phyloP scores from a whole-genome alignment of 2,113 vertebrate species.

The Eleginops maclovinus region DNA sequence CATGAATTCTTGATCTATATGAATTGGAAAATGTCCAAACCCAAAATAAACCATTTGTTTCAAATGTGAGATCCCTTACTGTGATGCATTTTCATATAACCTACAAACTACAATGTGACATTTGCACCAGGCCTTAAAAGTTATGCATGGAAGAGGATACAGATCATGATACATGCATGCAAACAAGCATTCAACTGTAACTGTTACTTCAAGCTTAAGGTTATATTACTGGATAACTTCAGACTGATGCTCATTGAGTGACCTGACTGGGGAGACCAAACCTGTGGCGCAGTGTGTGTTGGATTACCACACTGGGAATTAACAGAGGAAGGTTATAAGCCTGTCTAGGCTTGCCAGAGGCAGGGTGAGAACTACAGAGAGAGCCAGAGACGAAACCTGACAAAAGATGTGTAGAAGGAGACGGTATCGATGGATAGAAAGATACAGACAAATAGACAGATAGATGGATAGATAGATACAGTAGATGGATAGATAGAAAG shows the following conservation, averaged over 20 bases:
- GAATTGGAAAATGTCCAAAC: background rate
- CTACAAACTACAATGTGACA: background rate
- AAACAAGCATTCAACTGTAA: background rate
- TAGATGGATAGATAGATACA: conserved; percentile 1
- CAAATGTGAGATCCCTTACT: background rate
- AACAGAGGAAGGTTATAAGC: conserved; percentile 48
- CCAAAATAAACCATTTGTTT: background rate
- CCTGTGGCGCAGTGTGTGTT: conserved; percentile 47
- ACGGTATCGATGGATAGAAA: background rate
- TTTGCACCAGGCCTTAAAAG: background rate
- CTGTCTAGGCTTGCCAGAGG: conserved; percentile 55
- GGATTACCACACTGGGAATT: conserved; percentile 63
- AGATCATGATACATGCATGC: background rate
- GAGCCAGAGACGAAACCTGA: conserved; percentile 13
- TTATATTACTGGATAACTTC: conserved; percentile 5
- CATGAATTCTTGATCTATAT: background rate
- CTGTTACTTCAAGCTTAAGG: conserved; percentile 13
- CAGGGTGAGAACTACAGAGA: conserved; percentile 35
- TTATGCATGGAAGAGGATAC: background rate
- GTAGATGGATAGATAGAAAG: conserved; percentile 7
- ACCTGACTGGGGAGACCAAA: conserved; percentile 53
- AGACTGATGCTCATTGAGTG: conserved; percentile 40
- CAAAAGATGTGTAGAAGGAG: background rate
- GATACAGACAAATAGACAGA: conserved; percentile 5
- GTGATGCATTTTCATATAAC: background rate